Percentiles rank a stretch among this genome's conserved stretches.
These are phyloP conservation scores for Leucoptera coffeella DNA, from an alignment of 2,888 invertebrate genomes.

Conservation along the genomic window DNA sequence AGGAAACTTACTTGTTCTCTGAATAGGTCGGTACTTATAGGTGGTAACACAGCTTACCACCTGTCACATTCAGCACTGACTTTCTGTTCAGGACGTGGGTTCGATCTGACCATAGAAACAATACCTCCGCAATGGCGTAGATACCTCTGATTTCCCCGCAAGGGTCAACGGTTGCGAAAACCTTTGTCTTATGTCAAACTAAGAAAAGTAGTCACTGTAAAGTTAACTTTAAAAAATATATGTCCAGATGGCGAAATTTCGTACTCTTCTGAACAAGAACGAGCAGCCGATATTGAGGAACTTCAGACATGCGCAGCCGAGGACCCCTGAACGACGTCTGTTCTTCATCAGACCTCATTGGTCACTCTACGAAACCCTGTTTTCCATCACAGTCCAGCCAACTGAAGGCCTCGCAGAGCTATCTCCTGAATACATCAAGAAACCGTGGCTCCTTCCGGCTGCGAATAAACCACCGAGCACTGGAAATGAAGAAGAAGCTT, in stretches of 20 bases:
- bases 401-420: conserved; percentile 25
- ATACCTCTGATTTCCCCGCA: too few species aligned
- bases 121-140: background rate
- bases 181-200: background rate
- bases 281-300: conserved; percentile 46
- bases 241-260: conserved; percentile 46
- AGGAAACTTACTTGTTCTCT: too few species aligned
- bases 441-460: conserved; percentile 26
- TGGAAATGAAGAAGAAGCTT: conserved; percentile 11
- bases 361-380: conserved; percentile 37
- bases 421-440: conserved; percentile 20
- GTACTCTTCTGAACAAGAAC: conserved; percentile 44
- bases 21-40: too few species aligned
- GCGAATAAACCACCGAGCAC: conserved; percentile 15
- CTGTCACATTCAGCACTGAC: too few species aligned
- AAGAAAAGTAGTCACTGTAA: background rate
- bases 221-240: background rate
- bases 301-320: conserved; percentile 41
- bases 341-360: conserved; percentile 51
- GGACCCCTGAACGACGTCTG: conserved; percentile 28
- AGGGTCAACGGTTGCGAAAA: background rate
- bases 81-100: background rate
- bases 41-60: too few species aligned
- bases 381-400: conserved; percentile 29
- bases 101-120: background rate